Conservation (phyloP, 2,888 invertebrate genomes). For the Ectropis crepuscularia region DNA sequence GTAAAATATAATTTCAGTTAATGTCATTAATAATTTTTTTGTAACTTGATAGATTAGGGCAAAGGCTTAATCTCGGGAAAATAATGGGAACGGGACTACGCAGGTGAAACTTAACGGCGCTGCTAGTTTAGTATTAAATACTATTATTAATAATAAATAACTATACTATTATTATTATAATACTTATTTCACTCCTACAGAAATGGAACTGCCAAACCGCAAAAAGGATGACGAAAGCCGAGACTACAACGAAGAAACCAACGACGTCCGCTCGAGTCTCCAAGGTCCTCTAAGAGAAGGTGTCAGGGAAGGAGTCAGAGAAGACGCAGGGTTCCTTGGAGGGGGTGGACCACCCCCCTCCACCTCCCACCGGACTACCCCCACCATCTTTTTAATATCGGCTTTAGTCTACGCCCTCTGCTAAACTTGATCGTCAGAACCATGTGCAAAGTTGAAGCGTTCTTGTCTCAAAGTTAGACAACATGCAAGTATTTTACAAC, state of each 20-base stretch:
- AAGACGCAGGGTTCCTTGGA: slow-evolving; percentile 76
- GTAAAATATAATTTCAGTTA: too few species aligned
- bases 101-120: too few species aligned
- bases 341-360: slow-evolving; percentile 63
- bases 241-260: slow-evolving; percentile 73
- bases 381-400: slow-evolving; percentile 70
- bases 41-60: too few species aligned
- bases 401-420: slow-evolving; percentile 65
- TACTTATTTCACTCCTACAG: slow-evolving; percentile 57
- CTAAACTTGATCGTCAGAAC: slow-evolving; percentile 69
- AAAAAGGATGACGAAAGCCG: slow-evolving; percentile 79
- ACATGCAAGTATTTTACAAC: slow-evolving; percentile 21
- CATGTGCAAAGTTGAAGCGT: slow-evolving; percentile 62
- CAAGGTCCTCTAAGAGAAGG: slow-evolving; percentile 88
- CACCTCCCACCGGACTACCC: slow-evolving; percentile 52
- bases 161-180: too few species aligned
- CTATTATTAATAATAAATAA: too few species aligned
- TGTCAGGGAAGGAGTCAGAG: slow-evolving; percentile 67
- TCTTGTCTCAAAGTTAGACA: slow-evolving; percentile 32
- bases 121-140: too few species aligned
- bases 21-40: too few species aligned
- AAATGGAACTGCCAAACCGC: slow-evolving; percentile 86
- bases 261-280: slow-evolving; percentile 86
- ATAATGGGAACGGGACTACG: too few species aligned
- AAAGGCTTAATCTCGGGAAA: too few species aligned